Percentiles rank a stretch among this genome's conserved stretches.
phyloP scores from a whole-genome alignment of 2,113 vertebrate genomes.

The Colaptes auratus region DNA sequence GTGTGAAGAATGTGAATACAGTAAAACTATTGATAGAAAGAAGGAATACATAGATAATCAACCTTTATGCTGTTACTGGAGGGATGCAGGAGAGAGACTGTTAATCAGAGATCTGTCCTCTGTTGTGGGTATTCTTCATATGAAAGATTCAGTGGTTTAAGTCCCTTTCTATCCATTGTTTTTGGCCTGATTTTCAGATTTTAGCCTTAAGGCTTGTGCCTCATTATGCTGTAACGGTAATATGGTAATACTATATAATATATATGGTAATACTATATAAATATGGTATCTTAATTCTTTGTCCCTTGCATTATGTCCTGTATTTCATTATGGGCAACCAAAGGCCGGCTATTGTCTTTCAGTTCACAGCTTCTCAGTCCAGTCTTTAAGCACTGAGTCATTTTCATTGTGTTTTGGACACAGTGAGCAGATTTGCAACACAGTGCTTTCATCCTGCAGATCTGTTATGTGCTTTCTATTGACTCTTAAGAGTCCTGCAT shows the following conservation, averaged over 20 bases:
- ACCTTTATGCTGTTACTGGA: not conserved
- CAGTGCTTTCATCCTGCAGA: conserved; percentile 69
- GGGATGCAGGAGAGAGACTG: not conserved
- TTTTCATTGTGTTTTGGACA: conserved; percentile 74
- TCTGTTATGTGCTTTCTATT: conserved; percentile 71
- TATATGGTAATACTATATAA: conserved; percentile 54
- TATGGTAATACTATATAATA: conserved; percentile 7
- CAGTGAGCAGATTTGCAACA: conserved; percentile 77
- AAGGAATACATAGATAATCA: not conserved
- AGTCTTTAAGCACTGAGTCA: conserved; percentile 69
- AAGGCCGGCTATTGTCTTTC: conserved; percentile 57
- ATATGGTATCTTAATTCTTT: conserved; percentile 64
- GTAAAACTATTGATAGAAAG: not conserved
- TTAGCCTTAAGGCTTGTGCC: conserved; percentile 70
- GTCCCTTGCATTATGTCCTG: conserved; percentile 22
- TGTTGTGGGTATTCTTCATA: conserved; percentile 5
- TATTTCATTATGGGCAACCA: conserved; percentile 55
- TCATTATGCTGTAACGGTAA: conserved; percentile 37
- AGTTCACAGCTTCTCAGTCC: conserved; percentile 47
- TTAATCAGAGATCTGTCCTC: conserved; percentile 18
- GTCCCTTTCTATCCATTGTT: not conserved
- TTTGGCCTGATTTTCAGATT: conserved; percentile 56
- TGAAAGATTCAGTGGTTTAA: conserved; percentile 17
- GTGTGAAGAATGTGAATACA: not conserved
- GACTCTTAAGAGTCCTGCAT: conserved; percentile 78